Conservation (phyloP, 2,888 invertebrate species). For the Eristalinus sepulchralis region DNA sequence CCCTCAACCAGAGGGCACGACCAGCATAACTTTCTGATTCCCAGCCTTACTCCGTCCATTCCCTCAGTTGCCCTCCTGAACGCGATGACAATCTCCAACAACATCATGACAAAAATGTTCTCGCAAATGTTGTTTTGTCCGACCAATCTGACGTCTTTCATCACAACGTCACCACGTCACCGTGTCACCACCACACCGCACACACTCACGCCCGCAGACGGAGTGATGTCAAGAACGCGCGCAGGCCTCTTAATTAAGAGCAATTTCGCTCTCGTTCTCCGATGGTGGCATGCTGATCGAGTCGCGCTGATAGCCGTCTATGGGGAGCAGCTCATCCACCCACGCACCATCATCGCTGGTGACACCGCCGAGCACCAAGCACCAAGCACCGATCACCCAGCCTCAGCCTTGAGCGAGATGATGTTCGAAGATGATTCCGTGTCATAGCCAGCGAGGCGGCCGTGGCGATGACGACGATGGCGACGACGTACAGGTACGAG, state of each 20-base stretch:
- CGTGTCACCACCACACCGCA: slow-evolving; percentile 24
- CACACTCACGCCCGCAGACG: background rate
- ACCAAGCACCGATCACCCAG: background rate
- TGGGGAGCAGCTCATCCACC: slow-evolving; percentile 48
- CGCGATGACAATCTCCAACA: slow-evolving; percentile 56
- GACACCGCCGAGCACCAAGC: background rate
- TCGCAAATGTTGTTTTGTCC: slow-evolving; percentile 42
- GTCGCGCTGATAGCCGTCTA: slow-evolving; percentile 36
- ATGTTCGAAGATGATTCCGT: slow-evolving; percentile 64
- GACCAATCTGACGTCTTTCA: slow-evolving; percentile 59
- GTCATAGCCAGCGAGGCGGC: slow-evolving; percentile 36
- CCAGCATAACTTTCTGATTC: background rate
- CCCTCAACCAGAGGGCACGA: background rate
- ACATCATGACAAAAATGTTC: slow-evolving; percentile 69
- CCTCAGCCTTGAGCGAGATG: slow-evolving; percentile 64
- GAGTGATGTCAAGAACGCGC: slow-evolving; percentile 42
- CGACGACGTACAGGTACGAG: background rate
- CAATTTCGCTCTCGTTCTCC: slow-evolving; percentile 57
- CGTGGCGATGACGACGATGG: no score
- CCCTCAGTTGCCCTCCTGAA: no score
- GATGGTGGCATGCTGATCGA: slow-evolving; percentile 66
- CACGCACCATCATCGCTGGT: slow-evolving; percentile 42
- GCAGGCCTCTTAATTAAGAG: slow-evolving; percentile 66
- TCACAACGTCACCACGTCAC: slow-evolving; percentile 56
- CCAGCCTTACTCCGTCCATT: background rate